phyloP scores from a whole-genome alignment of 2,797 vertebrate genomes.

The Molossus alvarezi region DNA sequence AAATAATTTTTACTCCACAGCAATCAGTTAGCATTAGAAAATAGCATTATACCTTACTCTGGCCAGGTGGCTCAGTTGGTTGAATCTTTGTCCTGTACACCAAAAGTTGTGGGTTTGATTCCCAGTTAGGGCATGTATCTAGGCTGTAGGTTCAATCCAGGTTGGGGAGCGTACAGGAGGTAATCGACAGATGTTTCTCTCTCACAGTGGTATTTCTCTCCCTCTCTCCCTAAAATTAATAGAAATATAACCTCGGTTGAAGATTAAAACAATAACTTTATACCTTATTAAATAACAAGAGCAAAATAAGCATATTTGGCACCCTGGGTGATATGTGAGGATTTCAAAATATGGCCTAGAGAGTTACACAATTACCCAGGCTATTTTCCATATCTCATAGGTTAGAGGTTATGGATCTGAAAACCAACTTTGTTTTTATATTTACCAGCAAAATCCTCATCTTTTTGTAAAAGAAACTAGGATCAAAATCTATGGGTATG shows the following conservation, averaged over 20 bases:
- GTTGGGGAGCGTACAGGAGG: background rate
- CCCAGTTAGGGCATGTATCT: background rate
- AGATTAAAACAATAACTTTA: background rate
- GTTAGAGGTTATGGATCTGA: constrained; percentile 27
- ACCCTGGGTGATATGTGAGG: background rate
- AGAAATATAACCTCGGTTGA: background rate
- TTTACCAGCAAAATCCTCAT: constrained; percentile 1
- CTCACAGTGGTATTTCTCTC: background rate
- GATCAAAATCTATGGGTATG: background rate
- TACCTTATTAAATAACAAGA: background rate
- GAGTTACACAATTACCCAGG: background rate
- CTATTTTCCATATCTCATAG: background rate
- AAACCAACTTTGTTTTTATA: constrained; percentile 24
- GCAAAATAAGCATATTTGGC: constrained; percentile 21
- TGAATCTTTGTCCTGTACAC: background rate
- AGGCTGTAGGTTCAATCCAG: too few relatives aligned
- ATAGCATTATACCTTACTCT: background rate
- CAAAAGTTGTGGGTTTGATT: background rate
- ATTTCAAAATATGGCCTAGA: background rate
- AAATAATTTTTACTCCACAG: background rate
- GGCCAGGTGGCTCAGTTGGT: background rate
- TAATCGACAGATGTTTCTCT: background rate
- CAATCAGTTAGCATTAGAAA: constrained; percentile 45
- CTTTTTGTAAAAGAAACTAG: constrained; percentile 20
- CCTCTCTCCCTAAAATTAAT: background rate